These are phyloP conservation scores for Azemiops feae DNA, from an alignment of 2,113 vertebrate genomes.

Conservation along the genomic window DNA sequence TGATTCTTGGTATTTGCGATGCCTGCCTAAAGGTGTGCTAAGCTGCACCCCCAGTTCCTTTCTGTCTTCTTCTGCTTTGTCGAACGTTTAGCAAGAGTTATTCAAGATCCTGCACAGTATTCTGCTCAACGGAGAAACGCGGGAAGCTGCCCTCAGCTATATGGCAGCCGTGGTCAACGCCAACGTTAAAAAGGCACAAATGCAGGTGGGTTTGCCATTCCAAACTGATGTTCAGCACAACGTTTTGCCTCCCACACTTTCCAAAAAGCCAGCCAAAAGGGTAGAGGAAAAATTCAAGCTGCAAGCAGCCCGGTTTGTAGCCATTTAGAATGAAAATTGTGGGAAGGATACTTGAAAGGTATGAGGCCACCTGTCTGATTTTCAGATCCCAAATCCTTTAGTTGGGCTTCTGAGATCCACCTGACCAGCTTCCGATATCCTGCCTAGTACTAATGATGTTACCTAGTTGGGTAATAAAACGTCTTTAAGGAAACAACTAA, in stretches of 20 bases:
- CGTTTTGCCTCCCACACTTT: background rate
- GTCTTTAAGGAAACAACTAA: background rate
- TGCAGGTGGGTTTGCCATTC: conserved; percentile 80
- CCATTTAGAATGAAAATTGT: background rate
- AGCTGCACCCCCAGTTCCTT: no score
- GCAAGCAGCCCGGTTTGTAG: background rate
- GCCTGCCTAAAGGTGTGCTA: no score
- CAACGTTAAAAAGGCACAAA: conserved; percentile 97
- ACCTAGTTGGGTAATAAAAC: background rate
- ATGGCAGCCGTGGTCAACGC: conserved; percentile 95
- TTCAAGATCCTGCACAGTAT: conserved; percentile 96
- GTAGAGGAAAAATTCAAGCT: background rate
- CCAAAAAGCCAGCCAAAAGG: background rate
- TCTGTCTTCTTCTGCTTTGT: background rate
- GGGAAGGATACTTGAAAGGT: background rate
- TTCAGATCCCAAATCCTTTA: background rate
- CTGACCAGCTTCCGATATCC: no score
- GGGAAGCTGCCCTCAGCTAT: conserved; percentile 91
- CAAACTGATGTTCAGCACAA: background rate
- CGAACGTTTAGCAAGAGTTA: conserved; percentile 82
- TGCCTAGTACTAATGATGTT: background rate
- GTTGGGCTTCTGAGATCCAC: background rate
- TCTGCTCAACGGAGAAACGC: conserved; percentile 92
- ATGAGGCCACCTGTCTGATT: background rate
- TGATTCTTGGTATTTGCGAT: background rate